Conservation (phyloP, 1,140 invertebrate species). For the Eubasilissa regina region DNA sequence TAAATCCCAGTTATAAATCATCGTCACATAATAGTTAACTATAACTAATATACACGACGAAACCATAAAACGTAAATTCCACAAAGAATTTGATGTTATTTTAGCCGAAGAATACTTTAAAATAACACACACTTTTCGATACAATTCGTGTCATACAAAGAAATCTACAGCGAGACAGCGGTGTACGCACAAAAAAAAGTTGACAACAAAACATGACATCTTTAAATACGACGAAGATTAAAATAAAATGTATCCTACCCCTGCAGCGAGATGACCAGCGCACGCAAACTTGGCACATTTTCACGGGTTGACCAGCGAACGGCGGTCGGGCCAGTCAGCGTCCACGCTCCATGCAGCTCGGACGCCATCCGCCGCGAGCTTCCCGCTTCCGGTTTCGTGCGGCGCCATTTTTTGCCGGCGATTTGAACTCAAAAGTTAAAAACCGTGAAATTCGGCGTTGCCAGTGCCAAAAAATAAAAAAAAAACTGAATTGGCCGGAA, state of each 20-base stretch:
- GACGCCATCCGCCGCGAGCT: slow-evolving; percentile 3
- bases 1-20: too few species aligned
- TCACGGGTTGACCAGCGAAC: neutral
- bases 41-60: too few species aligned
- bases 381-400: neutral
- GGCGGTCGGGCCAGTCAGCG: neutral
- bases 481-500: slow-evolving; percentile 3
- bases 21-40: too few species aligned
- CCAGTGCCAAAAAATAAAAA: neutral
- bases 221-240: neutral
- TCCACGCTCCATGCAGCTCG: neutral
- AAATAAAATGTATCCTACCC: slow-evolving; percentile 23
- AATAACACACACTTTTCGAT: neutral
- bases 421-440: slow-evolving; percentile 21
- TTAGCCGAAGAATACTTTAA: too few species aligned
- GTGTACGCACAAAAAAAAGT: too few species aligned
- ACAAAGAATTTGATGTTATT: too few species aligned
- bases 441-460: slow-evolving; percentile 18
- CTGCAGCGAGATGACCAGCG: neutral
- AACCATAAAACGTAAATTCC: too few species aligned
- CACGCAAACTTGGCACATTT: slow-evolving; percentile 11
- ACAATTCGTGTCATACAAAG: too few species aligned
- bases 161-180: too few species aligned
- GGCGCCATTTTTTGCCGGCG: slow-evolving; percentile 15
- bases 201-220: too few species aligned